Percentiles rank a stretch among this genome's conserved stretches.
phyloP scores from a whole-genome alignment of 2,113 vertebrate genomes.

The Cricetomys ansorgei region DNA sequence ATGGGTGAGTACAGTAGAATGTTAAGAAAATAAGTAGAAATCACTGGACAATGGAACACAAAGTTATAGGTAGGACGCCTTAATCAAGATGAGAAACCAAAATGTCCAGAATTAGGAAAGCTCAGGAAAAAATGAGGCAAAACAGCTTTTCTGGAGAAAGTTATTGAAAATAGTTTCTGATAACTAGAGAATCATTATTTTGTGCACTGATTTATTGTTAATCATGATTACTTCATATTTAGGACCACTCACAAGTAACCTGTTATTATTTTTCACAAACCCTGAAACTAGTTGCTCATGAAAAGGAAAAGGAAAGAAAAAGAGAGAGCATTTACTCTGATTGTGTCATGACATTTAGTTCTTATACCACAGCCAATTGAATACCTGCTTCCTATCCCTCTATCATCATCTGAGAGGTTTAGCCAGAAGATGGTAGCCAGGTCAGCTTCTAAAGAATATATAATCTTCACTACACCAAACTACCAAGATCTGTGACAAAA shows the following conservation, averaged over 20 bases:
- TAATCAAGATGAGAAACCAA: neutral
- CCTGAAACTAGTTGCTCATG: neutral
- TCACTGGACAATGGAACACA: neutral
- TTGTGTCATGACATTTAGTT: neutral
- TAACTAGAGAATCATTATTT: neutral
- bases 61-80: neutral
- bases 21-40: neutral
- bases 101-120: neutral
- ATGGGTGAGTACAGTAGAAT: neutral
- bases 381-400: too few species aligned
- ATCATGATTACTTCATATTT: neutral
- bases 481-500: neutral
- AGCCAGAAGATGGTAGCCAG: neutral
- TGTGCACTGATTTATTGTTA: neutral
- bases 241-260: neutral
- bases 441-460: neutral
- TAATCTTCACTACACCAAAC: neutral
- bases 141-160: neutral
- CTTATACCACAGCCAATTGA: neutral
- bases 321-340: neutral
- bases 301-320: neutral
- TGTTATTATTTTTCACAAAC: slow-evolving; percentile 15
- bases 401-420: neutral
- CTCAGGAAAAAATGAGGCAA: neutral
- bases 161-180: slow-evolving; percentile 11